These are phyloP conservation scores for Andrena flavipes DNA, from an alignment of 2,888 invertebrate genomes.

Conservation along the genomic window DNA sequence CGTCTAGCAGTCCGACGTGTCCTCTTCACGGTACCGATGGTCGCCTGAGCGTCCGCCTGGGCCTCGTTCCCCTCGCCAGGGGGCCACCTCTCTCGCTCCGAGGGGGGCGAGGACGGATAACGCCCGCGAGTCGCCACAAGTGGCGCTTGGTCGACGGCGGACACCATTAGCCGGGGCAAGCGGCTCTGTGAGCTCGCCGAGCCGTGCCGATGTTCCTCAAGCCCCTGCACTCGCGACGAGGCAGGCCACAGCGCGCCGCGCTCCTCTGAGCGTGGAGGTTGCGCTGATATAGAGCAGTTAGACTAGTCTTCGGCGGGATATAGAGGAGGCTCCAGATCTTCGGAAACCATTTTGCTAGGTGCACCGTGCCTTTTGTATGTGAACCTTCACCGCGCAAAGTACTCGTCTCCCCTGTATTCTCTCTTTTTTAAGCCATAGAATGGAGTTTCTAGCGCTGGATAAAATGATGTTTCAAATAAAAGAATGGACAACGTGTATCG, in stretches of 20 bases:
- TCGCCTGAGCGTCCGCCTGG: background rate
- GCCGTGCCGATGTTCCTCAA: conserved; percentile 34
- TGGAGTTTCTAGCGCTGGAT: background rate
- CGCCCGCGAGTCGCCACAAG: background rate
- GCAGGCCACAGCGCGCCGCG: conserved; percentile 15
- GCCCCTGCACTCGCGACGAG: conserved; percentile 19
- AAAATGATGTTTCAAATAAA: conserved; percentile 38
- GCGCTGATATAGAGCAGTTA: conserved; percentile 31
- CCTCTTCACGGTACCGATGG: background rate
- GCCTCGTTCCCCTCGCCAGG: background rate
- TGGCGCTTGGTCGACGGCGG: background rate
- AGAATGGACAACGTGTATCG: background rate
- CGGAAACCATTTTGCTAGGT: background rate
- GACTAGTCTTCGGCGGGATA: conserved; percentile 29
- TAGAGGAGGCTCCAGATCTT: background rate
- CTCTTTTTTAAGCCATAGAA: conserved; percentile 15
- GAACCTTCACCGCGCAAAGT: background rate
- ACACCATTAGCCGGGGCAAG: background rate
- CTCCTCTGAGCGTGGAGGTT: conserved; percentile 28
- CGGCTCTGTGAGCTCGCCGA: background rate
- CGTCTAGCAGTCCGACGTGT: conserved; percentile 16
- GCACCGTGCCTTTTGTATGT: conserved; percentile 13
- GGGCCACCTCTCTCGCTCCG: background rate
- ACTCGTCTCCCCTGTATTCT: background rate
- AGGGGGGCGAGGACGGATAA: background rate